Evolutionary conservation across 2,888 invertebrate genomes (phyloP).

Genomic region (Ennomos quercinarius): DNA sequence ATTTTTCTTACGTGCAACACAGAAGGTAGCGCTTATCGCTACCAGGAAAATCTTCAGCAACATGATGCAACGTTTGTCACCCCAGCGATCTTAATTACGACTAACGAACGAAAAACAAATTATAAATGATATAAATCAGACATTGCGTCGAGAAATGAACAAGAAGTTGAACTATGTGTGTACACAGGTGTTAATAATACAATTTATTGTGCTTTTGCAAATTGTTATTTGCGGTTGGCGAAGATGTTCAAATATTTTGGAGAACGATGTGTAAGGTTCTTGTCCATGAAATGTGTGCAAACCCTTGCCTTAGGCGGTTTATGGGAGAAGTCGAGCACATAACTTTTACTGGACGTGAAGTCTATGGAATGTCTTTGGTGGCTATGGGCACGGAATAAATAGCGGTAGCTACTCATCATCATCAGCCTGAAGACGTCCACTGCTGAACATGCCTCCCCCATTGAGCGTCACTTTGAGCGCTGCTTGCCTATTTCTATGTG

Average conservation of each 20-base stretch:
- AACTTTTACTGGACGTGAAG: no score
- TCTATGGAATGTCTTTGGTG: no score
- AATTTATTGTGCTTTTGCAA: constrained; percentile 4
- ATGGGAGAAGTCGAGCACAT: no score
- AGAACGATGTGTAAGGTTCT: no score
- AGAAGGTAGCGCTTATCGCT: constrained; percentile 3
- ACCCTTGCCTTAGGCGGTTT: no score
- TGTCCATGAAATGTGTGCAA: no score
- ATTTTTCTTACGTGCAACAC: constrained; percentile 14
- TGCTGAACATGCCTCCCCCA: no score
- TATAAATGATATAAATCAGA: background rate
- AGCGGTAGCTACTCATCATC: no score
- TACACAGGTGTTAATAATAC: constrained; percentile 10
- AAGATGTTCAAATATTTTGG: background rate
- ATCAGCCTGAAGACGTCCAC: no score
- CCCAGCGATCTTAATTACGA: constrained; percentile 3
- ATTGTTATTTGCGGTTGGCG: constrained; percentile 3
- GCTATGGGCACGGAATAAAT: no score
- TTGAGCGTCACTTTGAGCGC: no score
- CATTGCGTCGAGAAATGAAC: constrained; percentile 4
- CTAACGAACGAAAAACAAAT: constrained; percentile 1
- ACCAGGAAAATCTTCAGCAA: constrained; percentile 6
- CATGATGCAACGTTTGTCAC: background rate
- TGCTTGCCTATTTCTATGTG: no score
- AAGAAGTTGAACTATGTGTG: constrained; percentile 13